Conservation (phyloP, 2,888 invertebrate species). For the Eucera pruinosa region DNA sequence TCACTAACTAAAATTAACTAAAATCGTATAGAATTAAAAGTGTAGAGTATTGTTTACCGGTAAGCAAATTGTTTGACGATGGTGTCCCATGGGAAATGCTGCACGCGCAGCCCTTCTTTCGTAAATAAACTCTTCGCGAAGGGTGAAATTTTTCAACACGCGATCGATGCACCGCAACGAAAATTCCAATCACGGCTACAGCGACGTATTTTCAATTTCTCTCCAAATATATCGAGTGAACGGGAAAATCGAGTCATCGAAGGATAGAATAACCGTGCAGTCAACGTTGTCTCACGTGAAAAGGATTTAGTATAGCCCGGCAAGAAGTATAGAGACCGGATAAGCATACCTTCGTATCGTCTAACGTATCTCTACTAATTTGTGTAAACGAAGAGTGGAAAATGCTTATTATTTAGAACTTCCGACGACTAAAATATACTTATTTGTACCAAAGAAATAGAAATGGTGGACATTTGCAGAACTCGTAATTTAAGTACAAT, state of each 20-base stretch:
- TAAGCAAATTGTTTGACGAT: too few relatives aligned
- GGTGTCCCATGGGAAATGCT: background rate
- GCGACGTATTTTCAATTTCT: slow-evolving; percentile 27
- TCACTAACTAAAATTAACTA: too few relatives aligned
- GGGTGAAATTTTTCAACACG: slow-evolving; percentile 17
- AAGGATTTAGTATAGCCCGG: background rate
- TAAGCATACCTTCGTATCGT: background rate
- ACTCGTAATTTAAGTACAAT: too few relatives aligned
- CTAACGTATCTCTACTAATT: background rate
- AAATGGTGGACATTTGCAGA: too few relatives aligned
- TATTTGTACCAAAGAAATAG: too few relatives aligned
- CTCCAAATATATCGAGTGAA: slow-evolving; percentile 15
- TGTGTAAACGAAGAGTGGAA: too few relatives aligned
- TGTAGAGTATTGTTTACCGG: too few relatives aligned
- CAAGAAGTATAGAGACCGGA: background rate
- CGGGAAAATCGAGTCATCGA: slow-evolving; percentile 28
- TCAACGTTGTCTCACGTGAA: background rate
- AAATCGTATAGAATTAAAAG: too few relatives aligned
- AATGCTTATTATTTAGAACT: too few relatives aligned
- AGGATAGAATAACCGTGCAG: slow-evolving; percentile 6
- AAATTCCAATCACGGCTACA: slow-evolving; percentile 28
- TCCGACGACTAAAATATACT: too few relatives aligned
- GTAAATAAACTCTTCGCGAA: background rate
- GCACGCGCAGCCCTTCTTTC: background rate
- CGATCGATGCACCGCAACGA: slow-evolving; percentile 25